These are phyloP conservation scores for Microchirus variegatus DNA, from an alignment of 2,797 vertebrate genomes.

Conservation along the genomic window DNA sequence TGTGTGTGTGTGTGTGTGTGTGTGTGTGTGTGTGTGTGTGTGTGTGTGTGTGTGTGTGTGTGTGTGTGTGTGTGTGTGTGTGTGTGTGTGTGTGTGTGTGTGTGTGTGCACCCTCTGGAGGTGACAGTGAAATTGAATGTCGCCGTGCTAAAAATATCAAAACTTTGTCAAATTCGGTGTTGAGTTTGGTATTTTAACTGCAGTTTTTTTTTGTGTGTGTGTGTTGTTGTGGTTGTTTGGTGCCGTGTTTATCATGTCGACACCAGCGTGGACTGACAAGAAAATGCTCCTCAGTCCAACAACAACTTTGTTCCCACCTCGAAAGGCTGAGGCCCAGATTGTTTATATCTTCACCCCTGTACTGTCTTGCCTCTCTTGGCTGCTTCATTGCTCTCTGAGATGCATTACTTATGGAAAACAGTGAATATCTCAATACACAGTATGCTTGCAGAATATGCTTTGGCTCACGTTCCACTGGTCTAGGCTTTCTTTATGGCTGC, in stretches of 20 bases:
- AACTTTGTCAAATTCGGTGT: slow-evolving; percentile 66
- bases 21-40: slow-evolving; percentile 7
- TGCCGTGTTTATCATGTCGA: slow-evolving; percentile 52
- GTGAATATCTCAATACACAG: slow-evolving; percentile 78
- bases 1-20: slow-evolving; percentile 10
- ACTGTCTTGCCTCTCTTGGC: slow-evolving; percentile 59
- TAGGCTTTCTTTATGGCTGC: slow-evolving; percentile 71
- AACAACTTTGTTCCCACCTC: slow-evolving; percentile 64
- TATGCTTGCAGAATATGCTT: slow-evolving; percentile 71
- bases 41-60: slow-evolving; percentile 7
- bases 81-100: slow-evolving; percentile 7
- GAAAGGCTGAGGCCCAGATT: slow-evolving; percentile 58
- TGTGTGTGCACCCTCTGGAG: slow-evolving; percentile 59
- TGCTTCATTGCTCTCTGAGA: slow-evolving; percentile 71
- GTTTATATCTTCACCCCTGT: slow-evolving; percentile 66
- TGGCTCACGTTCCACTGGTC: slow-evolving; percentile 75
- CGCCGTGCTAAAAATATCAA: slow-evolving; percentile 46
- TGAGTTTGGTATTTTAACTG: slow-evolving; percentile 34
- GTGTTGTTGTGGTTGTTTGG: background rate
- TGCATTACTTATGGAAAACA: slow-evolving; percentile 77
- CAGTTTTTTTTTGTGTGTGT: slow-evolving; percentile 31
- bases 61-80: slow-evolving; percentile 3
- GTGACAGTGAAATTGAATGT: slow-evolving; percentile 70
- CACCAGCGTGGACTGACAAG: slow-evolving; percentile 26
- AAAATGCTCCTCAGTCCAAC: slow-evolving; percentile 38